These are phyloP conservation scores for Etia nguti DNA, from an alignment of 2,113 vertebrate species.

Conservation along the genomic window DNA sequence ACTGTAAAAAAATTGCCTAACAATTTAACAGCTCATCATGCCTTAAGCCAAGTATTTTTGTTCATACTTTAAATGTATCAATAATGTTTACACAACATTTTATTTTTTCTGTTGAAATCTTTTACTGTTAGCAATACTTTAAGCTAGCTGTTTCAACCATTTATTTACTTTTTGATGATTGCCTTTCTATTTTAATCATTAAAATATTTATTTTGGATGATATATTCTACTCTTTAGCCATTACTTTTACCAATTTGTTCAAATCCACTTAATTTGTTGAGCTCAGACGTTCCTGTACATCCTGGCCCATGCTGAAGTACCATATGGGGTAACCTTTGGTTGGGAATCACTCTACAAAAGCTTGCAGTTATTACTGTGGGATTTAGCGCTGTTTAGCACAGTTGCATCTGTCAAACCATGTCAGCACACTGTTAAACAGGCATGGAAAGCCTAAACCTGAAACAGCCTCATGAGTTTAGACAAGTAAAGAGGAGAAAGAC, in stretches of 20 bases:
- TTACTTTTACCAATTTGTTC: not conserved
- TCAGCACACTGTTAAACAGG: not conserved
- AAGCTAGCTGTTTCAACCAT: too few species aligned
- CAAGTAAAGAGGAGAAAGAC: not conserved
- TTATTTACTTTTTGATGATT: not conserved
- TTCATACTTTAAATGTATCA: not conserved
- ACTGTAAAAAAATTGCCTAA: not conserved
- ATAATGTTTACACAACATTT: not conserved
- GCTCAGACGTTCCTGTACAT: not conserved
- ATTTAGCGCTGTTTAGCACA: not conserved
- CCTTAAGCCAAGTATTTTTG: not conserved
- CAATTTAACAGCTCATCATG: not conserved
- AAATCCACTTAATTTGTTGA: not conserved
- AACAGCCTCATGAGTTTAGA: not conserved
- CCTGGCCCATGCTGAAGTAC: too few species aligned
- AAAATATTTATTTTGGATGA: not conserved
- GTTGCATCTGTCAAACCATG: not conserved
- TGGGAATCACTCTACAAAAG: not conserved
- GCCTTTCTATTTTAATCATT: not conserved
- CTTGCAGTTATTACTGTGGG: not conserved
- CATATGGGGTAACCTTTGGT: too few species aligned
- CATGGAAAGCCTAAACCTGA: not conserved
- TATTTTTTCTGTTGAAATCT: not conserved
- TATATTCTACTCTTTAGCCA: not conserved
- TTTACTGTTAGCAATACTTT: too few species aligned